Conservation (phyloP, 2,113 vertebrate species). For the Maccullochella peelii region DNA sequence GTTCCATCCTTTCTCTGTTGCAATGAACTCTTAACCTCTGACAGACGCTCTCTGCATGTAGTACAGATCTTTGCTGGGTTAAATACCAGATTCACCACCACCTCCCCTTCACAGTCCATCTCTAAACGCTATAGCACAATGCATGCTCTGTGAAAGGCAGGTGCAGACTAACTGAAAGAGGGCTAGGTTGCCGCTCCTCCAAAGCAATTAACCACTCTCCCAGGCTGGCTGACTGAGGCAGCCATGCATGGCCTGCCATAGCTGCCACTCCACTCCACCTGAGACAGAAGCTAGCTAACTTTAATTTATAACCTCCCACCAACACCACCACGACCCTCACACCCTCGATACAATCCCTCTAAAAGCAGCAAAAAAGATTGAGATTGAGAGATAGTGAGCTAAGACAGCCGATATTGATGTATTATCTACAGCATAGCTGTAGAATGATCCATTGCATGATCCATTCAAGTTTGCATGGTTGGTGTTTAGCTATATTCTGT, state of each 20-base stretch:
- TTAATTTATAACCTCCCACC: conserved; percentile 36
- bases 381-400: background rate
- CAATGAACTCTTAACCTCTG: conserved; percentile 28
- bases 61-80: conserved; percentile 13
- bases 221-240: conserved; percentile 75
- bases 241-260: conserved; percentile 63
- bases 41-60: conserved; percentile 10
- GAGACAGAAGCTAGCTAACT: conserved; percentile 30
- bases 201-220: conserved; percentile 81
- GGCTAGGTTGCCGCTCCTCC: conserved; percentile 67
- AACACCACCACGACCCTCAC: background rate
- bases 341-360: background rate
- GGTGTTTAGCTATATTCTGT: background rate
- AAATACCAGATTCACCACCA: conserved; percentile 7
- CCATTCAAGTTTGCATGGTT: background rate
- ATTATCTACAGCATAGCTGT: conserved; percentile 3
- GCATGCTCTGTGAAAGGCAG: conserved; percentile 63
- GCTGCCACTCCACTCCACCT: conserved; percentile 52
- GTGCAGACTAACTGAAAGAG: conserved; percentile 78
- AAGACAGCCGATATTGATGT: background rate
- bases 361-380: background rate
- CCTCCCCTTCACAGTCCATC: background rate
- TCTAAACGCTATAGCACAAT: conserved; percentile 16
- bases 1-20: background rate
- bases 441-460: background rate